phyloP scores from a whole-genome alignment of 1,140 invertebrate species.

The Drosophila aff. region DNA sequence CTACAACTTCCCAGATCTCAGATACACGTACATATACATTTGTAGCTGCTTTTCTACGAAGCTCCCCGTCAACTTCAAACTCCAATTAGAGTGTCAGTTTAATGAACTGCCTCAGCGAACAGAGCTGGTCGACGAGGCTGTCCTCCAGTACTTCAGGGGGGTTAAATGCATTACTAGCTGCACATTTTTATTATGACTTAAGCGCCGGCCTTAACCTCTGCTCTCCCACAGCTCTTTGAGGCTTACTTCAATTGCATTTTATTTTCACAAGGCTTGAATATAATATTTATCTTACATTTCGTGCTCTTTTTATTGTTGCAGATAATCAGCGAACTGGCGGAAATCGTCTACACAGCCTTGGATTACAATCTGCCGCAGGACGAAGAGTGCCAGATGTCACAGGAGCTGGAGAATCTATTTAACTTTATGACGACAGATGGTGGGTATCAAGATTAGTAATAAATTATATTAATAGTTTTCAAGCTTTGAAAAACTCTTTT shows the following conservation, averaged over 20 bases:
- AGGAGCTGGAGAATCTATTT: conserved; percentile 93
- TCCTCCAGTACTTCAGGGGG: conserved; percentile 13
- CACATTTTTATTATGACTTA: conserved; percentile 28
- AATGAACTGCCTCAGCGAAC: conserved; percentile 70
- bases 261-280: conserved; percentile 11
- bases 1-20: conserved; percentile 60
- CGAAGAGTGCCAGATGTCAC: conserved; percentile 93
- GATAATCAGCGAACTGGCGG: conserved; percentile 92
- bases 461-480: too few relatives aligned
- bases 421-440: conserved; percentile 91
- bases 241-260: conserved; percentile 21
- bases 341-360: conserved; percentile 94
- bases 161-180: conserved; percentile 33
- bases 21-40: conserved; percentile 34
- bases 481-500: too few relatives aligned
- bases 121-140: conserved; percentile 2
- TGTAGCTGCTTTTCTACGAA: conserved; percentile 70
- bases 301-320: conserved; percentile 85
- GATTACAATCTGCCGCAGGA: conserved; percentile 93
- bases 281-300: conserved; percentile 18
- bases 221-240: neutral
- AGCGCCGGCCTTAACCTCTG: conserved; percentile 58
- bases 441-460: conserved; percentile 68
- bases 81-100: conserved; percentile 82
- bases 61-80: conserved; percentile 70